Percentiles rank a stretch among this genome's conserved stretches.
Conservation (phyloP, 2,888 invertebrate genomes). For the Hedychridium roseum region DNA sequence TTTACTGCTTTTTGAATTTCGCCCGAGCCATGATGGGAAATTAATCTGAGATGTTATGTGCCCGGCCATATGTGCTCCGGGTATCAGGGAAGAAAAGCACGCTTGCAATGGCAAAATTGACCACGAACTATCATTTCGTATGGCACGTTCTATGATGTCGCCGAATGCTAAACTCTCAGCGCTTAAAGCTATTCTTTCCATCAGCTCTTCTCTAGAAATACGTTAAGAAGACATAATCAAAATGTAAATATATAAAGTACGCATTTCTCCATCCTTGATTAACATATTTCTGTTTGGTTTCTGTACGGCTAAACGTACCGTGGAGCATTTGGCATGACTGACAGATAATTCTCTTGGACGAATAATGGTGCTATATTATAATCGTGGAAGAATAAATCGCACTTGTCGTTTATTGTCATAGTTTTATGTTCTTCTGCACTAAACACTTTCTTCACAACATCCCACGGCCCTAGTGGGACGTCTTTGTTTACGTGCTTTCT, state of each 20-base stretch:
- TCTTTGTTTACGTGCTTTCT: slow-evolving; percentile 73
- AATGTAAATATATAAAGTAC: slow-evolving; percentile 1
- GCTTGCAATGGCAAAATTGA: slow-evolving; percentile 86
- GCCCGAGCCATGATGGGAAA: slow-evolving; percentile 97
- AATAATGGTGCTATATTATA: slow-evolving; percentile 96
- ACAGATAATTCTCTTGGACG: slow-evolving; percentile 96
- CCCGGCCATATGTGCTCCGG: slow-evolving; percentile 86
- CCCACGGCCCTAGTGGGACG: slow-evolving; percentile 91
- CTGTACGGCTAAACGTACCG: slow-evolving; percentile 71
- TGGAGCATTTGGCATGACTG: slow-evolving; percentile 78
- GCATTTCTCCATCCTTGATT: not conserved
- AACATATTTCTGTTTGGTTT: no score
- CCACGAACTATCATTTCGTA: slow-evolving; percentile 87
- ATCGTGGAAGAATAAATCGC: slow-evolving; percentile 95
- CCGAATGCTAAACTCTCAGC: slow-evolving; percentile 88
- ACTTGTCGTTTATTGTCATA: slow-evolving; percentile 83
- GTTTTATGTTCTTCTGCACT: slow-evolving; percentile 78
- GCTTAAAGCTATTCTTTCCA: slow-evolving; percentile 78
- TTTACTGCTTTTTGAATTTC: slow-evolving; percentile 87
- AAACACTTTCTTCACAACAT: slow-evolving; percentile 90
- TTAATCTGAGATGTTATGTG: slow-evolving; percentile 80
- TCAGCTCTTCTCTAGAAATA: slow-evolving; percentile 64
- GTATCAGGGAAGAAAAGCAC: slow-evolving; percentile 89
- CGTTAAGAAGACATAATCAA: slow-evolving; percentile 2
- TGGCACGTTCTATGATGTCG: slow-evolving; percentile 83